Conservation (phyloP, 2,113 vertebrate species). For the Echinops telfairi region DNA sequence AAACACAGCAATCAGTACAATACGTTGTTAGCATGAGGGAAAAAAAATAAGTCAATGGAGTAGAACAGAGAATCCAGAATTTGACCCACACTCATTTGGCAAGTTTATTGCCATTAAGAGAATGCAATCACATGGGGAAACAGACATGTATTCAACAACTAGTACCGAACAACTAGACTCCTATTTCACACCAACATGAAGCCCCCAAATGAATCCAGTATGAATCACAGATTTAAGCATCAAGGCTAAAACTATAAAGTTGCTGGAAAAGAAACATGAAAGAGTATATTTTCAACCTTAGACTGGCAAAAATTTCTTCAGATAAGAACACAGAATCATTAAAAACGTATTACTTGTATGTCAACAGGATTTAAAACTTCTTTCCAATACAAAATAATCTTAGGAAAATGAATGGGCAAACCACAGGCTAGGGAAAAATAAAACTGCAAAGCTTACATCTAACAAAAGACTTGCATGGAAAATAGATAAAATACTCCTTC, state of each 20-base stretch:
- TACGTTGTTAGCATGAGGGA: not conserved
- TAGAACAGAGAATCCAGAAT: not conserved
- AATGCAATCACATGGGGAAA: not conserved
- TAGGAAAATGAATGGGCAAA: not conserved
- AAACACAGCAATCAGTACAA: not conserved
- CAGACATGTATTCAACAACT: not conserved
- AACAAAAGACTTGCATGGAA: not conserved
- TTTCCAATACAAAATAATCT: not conserved
- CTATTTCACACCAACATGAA: not conserved
- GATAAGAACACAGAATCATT: not conserved
- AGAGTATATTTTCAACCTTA: not conserved
- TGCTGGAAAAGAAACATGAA: not conserved
- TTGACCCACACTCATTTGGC: not conserved
- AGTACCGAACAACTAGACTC: not conserved
- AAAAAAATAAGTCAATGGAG: not conserved
- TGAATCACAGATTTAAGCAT: not conserved
- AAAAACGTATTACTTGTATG: not conserved
- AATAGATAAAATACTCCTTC: not conserved
- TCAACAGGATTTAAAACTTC: not conserved
- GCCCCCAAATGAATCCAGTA: not conserved
- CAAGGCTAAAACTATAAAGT: not conserved
- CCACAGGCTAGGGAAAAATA: not conserved
- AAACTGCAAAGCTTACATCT: not conserved
- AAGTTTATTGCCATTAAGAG: slow-evolving; percentile 25
- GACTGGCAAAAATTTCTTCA: not conserved